Evolutionary conservation across 2,888 invertebrate species (phyloP).

Genomic region (Plebejus melissa): DNA sequence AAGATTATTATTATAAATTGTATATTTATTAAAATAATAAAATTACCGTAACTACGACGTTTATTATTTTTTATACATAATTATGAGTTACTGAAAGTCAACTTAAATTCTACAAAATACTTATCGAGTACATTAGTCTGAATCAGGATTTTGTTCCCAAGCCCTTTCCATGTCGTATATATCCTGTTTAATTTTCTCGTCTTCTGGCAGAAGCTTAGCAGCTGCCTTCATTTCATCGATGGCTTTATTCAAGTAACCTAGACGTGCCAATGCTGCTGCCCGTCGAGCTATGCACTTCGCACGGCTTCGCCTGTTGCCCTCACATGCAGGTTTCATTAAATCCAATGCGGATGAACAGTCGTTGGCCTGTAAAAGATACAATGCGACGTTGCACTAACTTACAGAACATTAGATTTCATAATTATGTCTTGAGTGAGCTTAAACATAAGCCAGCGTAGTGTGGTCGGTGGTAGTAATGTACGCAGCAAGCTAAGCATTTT

Average conservation of each 20-base stretch:
- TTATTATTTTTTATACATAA: not conserved
- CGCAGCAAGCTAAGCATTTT: no score
- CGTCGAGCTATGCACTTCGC: slow-evolving; percentile 86
- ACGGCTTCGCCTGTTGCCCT: slow-evolving; percentile 84
- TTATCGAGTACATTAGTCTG: slow-evolving; percentile 47
- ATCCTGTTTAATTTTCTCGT: slow-evolving; percentile 80
- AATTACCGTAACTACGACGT: not conserved
- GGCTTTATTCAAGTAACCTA: slow-evolving; percentile 84
- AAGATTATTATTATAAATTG: slow-evolving; percentile 33
- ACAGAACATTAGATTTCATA: no score
- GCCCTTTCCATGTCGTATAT: slow-evolving; percentile 87
- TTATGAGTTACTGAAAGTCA: not conserved
- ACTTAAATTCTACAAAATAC: not conserved
- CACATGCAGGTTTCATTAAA: slow-evolving; percentile 85
- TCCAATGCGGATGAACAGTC: slow-evolving; percentile 85
- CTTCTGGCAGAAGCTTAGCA: slow-evolving; percentile 81
- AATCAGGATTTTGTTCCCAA: slow-evolving; percentile 87
- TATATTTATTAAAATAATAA: slow-evolving; percentile 30
- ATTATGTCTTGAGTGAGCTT: no score
- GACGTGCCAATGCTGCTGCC: slow-evolving; percentile 84
- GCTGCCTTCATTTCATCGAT: slow-evolving; percentile 88
- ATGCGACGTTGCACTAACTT: not conserved
- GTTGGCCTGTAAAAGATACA: slow-evolving; percentile 51
- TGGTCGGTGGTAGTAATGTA: no score
- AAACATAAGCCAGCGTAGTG: no score